phyloP scores from a whole-genome alignment of 53 echinoderm and acorn worm genomes.

The Antedon mediterranea region DNA sequence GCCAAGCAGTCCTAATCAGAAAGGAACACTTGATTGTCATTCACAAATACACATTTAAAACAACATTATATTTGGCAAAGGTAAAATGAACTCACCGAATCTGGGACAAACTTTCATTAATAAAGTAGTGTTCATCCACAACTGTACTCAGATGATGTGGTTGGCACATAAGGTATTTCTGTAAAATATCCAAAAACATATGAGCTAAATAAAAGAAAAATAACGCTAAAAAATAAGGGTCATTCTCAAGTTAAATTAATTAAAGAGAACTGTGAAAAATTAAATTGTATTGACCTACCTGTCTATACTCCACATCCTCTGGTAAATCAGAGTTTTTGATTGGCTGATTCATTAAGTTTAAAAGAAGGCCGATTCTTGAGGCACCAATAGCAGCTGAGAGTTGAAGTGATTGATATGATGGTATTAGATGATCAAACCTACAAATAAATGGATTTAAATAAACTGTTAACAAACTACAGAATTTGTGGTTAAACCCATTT shows the following conservation, averaged over 20 bases:
- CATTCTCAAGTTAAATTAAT: too few species aligned
- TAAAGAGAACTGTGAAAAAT: too few species aligned
- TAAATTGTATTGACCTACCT: too few species aligned
- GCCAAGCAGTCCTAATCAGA: slow-evolving; percentile 51
- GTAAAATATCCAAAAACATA: slow-evolving; percentile 4
- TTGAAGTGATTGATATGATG: slow-evolving; percentile 64
- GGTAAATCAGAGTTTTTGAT: slow-evolving; percentile 45
- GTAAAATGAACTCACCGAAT: slow-evolving; percentile 63
- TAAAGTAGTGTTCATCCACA: slow-evolving; percentile 87
- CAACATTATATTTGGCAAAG: too few species aligned
- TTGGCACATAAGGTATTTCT: slow-evolving; percentile 87
- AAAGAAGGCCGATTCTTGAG: slow-evolving; percentile 62
- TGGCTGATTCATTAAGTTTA: slow-evolving; percentile 74
- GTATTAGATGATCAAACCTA: slow-evolving; percentile 78
- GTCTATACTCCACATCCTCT: slow-evolving; percentile 46
- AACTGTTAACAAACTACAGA: too few species aligned
- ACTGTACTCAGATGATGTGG: slow-evolving; percentile 58
- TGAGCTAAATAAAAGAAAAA: too few species aligned
- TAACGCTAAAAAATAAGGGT: too few species aligned
- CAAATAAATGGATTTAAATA: background rate
- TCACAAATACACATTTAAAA: too few species aligned
- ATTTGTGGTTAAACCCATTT: too few species aligned
- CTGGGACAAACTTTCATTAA: slow-evolving; percentile 75
- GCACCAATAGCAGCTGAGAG: slow-evolving; percentile 83
- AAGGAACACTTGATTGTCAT: too few species aligned